Percentiles rank a stretch among this genome's conserved stretches.
These are phyloP conservation scores for Chymomyza caudatula DNA, from an alignment of 2,888 invertebrate genomes.

Conservation along the genomic window DNA sequence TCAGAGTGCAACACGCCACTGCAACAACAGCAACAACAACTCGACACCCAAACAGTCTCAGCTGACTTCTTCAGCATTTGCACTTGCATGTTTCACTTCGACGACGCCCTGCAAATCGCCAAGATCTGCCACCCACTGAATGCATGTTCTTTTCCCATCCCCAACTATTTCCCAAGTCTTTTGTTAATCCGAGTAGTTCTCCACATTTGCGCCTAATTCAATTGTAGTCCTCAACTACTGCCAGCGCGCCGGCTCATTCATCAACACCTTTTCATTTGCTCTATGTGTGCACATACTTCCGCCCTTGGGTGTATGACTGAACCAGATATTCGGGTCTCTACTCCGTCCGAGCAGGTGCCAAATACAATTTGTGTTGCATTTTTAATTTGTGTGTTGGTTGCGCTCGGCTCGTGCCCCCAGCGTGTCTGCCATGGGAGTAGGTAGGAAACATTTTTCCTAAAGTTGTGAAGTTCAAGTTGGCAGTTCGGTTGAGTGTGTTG, in stretches of 20 bases:
- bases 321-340: background rate
- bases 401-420: background rate
- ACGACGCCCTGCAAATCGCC: slow-evolving; percentile 13
- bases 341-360: slow-evolving; percentile 55
- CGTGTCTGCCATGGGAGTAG: background rate
- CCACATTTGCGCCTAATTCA: slow-evolving; percentile 58
- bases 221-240: slow-evolving; percentile 34
- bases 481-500: slow-evolving; percentile 37
- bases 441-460: slow-evolving; percentile 23
- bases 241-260: slow-evolving; percentile 40
- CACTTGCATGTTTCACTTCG: slow-evolving; percentile 44
- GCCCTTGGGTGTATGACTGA: slow-evolving; percentile 17
- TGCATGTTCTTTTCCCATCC: slow-evolving; percentile 34
- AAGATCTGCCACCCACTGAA: slow-evolving; percentile 25
- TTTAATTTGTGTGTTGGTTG: slow-evolving; percentile 55
- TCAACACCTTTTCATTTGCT: slow-evolving; percentile 61
- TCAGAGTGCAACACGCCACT: slow-evolving; percentile 43
- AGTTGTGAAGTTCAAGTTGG: slow-evolving; percentile 53
- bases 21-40: background rate
- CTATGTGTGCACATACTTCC: slow-evolving; percentile 48
- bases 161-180: background rate
- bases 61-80: background rate
- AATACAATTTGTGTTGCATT: slow-evolving; percentile 73
- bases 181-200: slow-evolving; percentile 18
- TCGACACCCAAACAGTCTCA: background rate